Percentiles rank a stretch among this genome's conserved stretches.
Evolutionary conservation across 2,113 vertebrate genomes (phyloP).

Genomic region (Pelecanoides urinatrix): DNA sequence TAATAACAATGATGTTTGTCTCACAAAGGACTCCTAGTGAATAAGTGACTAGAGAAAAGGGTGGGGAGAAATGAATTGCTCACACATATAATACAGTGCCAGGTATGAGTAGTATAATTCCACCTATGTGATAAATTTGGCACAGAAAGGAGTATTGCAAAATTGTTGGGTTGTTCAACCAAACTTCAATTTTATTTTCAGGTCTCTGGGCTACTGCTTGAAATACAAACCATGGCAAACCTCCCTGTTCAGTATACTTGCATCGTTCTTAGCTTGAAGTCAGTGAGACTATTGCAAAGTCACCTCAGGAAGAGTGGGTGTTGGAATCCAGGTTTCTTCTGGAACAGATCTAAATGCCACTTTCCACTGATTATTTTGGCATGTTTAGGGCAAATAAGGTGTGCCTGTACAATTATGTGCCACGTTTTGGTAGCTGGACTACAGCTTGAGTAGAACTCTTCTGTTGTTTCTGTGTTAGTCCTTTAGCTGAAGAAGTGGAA

Average conservation of each 20-base stretch:
- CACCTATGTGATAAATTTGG: not conserved
- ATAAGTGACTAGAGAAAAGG: not conserved
- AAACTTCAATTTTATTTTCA: not conserved
- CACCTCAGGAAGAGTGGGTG: accelerated
- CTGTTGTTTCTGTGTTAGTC: not conserved
- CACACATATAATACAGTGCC: not conserved
- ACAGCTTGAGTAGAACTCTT: not conserved
- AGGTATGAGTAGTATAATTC: not conserved
- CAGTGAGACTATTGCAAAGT: not conserved
- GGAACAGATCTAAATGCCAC: not conserved
- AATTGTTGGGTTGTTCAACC: not conserved
- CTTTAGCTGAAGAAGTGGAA: not conserved
- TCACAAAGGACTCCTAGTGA: not conserved
- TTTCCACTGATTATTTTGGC: not conserved
- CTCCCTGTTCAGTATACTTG: not conserved
- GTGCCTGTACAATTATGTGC: not conserved
- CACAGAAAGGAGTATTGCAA: not conserved
- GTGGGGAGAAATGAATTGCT: not conserved
- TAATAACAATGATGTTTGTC: not conserved
- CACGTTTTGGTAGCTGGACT: not conserved
- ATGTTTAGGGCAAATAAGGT: not conserved
- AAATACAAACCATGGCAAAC: not conserved
- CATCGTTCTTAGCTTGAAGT: not conserved
- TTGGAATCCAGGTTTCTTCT: not conserved
- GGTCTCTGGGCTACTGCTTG: not conserved